A percentile compares a stretch with the other conserved stretches of the same genome.
Conservation (phyloP, 2,888 invertebrate species). For the Lasioglossum marginatum region DNA sequence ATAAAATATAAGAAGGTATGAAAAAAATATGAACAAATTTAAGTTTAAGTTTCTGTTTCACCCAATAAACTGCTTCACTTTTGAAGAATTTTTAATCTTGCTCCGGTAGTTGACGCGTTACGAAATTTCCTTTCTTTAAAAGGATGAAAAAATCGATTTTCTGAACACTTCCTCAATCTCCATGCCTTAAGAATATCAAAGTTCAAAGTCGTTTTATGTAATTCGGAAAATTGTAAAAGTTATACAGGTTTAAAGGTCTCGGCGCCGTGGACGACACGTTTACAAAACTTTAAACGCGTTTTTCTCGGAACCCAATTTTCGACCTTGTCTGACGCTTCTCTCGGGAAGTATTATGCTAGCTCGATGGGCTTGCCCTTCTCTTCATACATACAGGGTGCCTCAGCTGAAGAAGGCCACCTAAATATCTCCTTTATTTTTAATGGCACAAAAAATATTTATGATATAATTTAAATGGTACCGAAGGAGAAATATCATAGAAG, state of each 20-base stretch:
- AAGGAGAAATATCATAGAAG: no score
- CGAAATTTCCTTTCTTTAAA: background rate
- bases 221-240: slow-evolving; percentile 1
- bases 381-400: no score
- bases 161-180: background rate
- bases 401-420: no score
- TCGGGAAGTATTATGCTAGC: background rate
- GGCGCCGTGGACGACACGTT: background rate
- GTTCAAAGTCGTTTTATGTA: background rate
- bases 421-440: no score
- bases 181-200: background rate
- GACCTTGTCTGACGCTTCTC: background rate
- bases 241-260: background rate
- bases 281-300: background rate
- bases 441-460: no score
- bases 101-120: background rate
- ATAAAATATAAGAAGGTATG: background rate
- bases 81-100: background rate
- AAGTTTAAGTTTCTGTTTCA: background rate
- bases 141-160: background rate
- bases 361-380: background rate
- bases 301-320: background rate
- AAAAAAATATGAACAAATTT: background rate
- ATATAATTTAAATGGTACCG: no score
- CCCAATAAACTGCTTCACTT: background rate